These are phyloP conservation scores for Elysia chlorotica DNA, from an alignment of 1,140 invertebrate genomes.

Conservation along the genomic window DNA sequence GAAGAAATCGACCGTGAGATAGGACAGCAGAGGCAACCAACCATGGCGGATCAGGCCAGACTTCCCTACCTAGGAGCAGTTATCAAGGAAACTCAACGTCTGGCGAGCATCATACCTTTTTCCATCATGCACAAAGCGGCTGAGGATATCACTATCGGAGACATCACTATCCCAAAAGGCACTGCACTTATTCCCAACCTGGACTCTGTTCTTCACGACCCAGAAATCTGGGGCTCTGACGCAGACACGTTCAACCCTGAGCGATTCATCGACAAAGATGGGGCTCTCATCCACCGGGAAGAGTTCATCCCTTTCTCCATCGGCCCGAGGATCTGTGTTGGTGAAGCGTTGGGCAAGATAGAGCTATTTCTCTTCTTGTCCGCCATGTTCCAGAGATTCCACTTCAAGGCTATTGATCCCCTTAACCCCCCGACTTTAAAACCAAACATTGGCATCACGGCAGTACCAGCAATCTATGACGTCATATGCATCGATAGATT, in stretches of 20 bases:
- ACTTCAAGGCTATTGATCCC: conserved; percentile 64
- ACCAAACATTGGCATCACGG: no score
- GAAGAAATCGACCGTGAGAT: conserved; percentile 84
- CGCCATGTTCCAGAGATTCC: conserved; percentile 28
- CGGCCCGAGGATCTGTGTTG: conserved; percentile 33
- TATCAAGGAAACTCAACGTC: conserved; percentile 53
- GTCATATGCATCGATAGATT: no score
- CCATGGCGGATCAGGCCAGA: conserved; percentile 72
- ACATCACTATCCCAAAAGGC: conserved; percentile 54
- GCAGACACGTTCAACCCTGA: conserved; percentile 73
- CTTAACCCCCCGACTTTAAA: no score
- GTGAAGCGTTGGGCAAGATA: conserved; percentile 29
- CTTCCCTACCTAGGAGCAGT: conserved; percentile 46
- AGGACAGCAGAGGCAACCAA: conserved; percentile 75
- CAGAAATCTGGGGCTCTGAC: conserved; percentile 70
- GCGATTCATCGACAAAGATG: conserved; percentile 60
- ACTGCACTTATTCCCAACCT: conserved; percentile 55
- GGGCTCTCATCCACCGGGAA: conserved; percentile 15
- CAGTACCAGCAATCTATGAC: no score
- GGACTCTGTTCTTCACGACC: conserved; percentile 57
- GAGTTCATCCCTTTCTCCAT: conserved; percentile 24
- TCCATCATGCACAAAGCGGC: conserved; percentile 54
- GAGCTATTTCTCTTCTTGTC: conserved; percentile 30
- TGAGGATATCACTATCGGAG: conserved; percentile 40
- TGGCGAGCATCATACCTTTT: conserved; percentile 57